Evolutionary conservation across 1,140 invertebrate genomes (phyloP).

Genomic region (Amyelois transitella): DNA sequence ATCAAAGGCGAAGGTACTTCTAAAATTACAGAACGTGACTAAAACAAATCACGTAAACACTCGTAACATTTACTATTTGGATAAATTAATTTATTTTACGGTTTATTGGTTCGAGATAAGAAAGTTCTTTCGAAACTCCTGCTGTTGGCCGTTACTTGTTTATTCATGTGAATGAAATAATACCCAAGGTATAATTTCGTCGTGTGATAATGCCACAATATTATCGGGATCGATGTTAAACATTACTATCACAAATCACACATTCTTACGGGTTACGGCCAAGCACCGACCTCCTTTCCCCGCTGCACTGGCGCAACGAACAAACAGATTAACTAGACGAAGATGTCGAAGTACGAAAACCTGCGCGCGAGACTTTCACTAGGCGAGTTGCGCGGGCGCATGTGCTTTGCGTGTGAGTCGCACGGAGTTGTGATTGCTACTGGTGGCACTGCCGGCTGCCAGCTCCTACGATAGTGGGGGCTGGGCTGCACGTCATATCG

Average conservation of each 20-base stretch:
- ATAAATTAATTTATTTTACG: background rate
- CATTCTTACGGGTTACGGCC: conserved; percentile 49
- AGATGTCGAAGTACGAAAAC: conserved; percentile 59
- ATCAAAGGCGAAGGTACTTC: conserved; percentile 5
- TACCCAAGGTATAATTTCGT: conserved; percentile 1
- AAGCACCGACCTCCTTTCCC: conserved; percentile 67
- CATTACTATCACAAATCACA: conserved; percentile 37
- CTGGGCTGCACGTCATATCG: conserved; percentile 18
- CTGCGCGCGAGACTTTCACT: conserved; percentile 68
- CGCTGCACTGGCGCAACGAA: conserved; percentile 68
- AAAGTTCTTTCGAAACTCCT: conserved; percentile 5
- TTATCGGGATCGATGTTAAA: conserved; percentile 34
- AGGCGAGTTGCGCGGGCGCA: conserved; percentile 32
- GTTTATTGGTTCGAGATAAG: background rate
- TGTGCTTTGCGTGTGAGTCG: conserved; percentile 44
- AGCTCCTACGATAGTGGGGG: conserved; percentile 27
- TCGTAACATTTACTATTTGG: background rate
- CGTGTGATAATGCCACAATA: conserved; percentile 43
- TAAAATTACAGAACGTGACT: conserved; percentile 14
- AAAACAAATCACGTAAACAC: conserved; percentile 11
- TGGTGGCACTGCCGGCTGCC: conserved; percentile 25
- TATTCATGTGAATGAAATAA: conserved; percentile 5
- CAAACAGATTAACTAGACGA: conserved; percentile 68
- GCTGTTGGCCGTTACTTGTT: background rate
- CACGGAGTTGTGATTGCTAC: conserved; percentile 52